Evolutionary conservation across 2,888 invertebrate species (phyloP), one percentile per base, ranked within the genome.

Genomic region (Pristionchus arcanus): DNA sequence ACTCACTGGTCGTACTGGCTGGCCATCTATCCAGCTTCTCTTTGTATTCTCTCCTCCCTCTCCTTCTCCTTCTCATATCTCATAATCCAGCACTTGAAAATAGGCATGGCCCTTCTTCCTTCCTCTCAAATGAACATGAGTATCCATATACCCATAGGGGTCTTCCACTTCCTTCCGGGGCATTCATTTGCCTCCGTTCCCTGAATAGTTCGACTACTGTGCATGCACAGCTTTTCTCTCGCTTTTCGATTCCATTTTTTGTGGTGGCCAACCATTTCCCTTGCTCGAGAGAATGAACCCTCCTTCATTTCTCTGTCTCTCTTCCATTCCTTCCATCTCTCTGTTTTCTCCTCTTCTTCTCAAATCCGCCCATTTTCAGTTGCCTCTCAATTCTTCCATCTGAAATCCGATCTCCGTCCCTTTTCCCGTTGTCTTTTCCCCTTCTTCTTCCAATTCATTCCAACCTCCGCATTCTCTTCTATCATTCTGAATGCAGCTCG

Each of bases 291-390:
- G 77, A 77, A 77, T 77, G 77, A 77, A 77, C 77, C 77, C 77
- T 42, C 5, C 42, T 13, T 25, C 77, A 21, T 77, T 42, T 77
- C 37, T 77, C 34, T 49, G 21, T 37, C 25, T 77, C 77, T 77
- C 77, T 31, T 77, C 42, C 77, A 71, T 71, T 77, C 42, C 77
- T 42, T 13, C 42, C 13, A 16, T 74, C 77, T 77, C 37, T 77
- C 77, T 77, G 77, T 77, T 77, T 77, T 77, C 77, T n/a, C 71
- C 71, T 71, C 68, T 71, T 34, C 68, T 71, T 71, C 77, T 77
- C 37, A 77, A 77, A 77, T 77, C 77, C 77, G 77, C 77, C 77
- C 77, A 42, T 77, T 77, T 77, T 77, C 77, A n/a, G 68, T 77
- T 37, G 77, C 25, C 16, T 42, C 77, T 77, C 77, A 11, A 4